Base-by-base conservation (phyloP, 2,797 vertebrate genomes). In the Saxicola maurus region DNA sequence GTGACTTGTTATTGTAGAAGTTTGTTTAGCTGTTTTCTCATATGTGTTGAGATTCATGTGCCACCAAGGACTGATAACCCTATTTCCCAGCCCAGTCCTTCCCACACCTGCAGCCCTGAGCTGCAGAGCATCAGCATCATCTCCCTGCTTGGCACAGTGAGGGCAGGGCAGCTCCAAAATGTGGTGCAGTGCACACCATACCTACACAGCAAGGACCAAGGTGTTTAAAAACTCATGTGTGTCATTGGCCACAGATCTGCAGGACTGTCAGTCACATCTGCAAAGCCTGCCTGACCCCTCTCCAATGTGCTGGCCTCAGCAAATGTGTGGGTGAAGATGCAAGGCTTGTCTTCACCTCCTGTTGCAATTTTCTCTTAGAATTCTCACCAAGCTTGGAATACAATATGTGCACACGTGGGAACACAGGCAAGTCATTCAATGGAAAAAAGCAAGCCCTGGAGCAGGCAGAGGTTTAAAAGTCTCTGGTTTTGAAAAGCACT, bases 361-460 rank as follows among this genome's bases (percentile, higher is more conserved):
- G 4, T 5, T 65, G 75, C 33, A 73, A 55, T 77, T 72, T 72
- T 67, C 61, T 46, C 57, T 17, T 19, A 9, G 38, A 27, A 13
- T 33, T 83, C 89, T 66, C 68, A 3, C 56, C 0, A 1, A 61
- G 25, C 31, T 82, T 31, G 27, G 18, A 33, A 28, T 24, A 5
- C 10, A 80, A n/a, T 15, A 45, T 0, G 2, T 27, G 31, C 62
- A 33, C 35, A 17, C 0, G 4, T 3, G n/a, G 68, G 66, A 91
- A 37, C 51, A 64, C 2, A 33, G 84, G 60, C 87, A 86, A 87
- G 90, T 60, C 46, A 24, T 86, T 92, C 35, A 76, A 62, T 30
- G 82, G 89, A 45, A 79, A 96, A 96, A 93, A 91, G 71, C 74
- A 82, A n/a, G 23, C 62, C 61, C 88, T 64, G 75, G 55, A 90